phyloP scores from a whole-genome alignment of 2,113 vertebrate species.

The Limnothrissa miodon region DNA sequence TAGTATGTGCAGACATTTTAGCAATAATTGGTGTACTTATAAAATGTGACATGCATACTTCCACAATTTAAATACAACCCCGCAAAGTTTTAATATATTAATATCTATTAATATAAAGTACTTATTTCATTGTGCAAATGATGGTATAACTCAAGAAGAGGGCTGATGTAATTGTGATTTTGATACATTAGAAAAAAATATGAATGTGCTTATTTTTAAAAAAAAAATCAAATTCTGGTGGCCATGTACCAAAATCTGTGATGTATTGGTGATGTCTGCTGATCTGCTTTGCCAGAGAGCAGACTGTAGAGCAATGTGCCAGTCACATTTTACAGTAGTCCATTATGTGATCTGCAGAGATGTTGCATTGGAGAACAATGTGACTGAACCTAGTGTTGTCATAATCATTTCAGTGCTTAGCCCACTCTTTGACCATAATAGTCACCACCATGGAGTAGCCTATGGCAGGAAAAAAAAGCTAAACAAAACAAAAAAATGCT shows the following conservation, averaged over 20 bases:
- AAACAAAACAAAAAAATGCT: no score
- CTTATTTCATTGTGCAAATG: constrained; percentile 15
- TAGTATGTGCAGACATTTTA: constrained; percentile 34
- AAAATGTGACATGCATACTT: constrained; percentile 34
- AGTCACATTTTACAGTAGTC: constrained; percentile 10
- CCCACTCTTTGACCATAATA: not conserved
- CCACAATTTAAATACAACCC: constrained; percentile 35
- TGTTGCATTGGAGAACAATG: not conserved
- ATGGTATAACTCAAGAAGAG: not conserved
- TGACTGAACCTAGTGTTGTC: constrained; percentile 1
- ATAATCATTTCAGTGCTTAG: not conserved
- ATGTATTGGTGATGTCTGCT: constrained; percentile 1
- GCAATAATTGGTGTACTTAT: constrained; percentile 53
- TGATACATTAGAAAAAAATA: not conserved
- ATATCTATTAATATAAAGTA: constrained; percentile 37
- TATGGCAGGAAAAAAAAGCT: not conserved
- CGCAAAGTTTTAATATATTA: constrained; percentile 26
- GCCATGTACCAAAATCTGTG: constrained; percentile 13
- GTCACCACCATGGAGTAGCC: not conserved
- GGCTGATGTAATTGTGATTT: constrained; percentile 8
- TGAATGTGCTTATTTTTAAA: constrained; percentile 1
- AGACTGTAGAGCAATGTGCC: not conserved
- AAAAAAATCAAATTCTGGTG: not conserved
- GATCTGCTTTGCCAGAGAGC: not conserved
- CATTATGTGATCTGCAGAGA: not conserved